A percentile compares a stretch with the other conserved stretches of the same genome.
Conservation (phyloP, 2,797 vertebrate species). For the Tachyglossus aculeatus region DNA sequence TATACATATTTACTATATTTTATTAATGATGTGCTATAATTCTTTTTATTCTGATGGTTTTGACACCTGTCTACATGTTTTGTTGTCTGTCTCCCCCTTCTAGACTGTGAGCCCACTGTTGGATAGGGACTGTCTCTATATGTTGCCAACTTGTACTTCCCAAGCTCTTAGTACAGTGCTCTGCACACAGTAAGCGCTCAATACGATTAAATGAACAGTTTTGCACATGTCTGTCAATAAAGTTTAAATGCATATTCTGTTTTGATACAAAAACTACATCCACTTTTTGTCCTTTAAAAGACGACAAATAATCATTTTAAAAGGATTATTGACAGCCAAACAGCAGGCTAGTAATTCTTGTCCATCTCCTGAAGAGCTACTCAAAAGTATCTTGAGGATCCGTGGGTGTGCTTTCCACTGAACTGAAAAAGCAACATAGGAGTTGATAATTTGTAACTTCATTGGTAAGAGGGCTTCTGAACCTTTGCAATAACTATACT, state of each 20-base stretch:
- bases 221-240: not conserved
- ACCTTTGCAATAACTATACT: not conserved
- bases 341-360: not conserved
- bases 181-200: no score
- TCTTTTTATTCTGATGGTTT: no score
- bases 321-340: constrained; percentile 20
- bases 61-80: no score
- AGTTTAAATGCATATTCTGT: constrained; percentile 10
- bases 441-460: not conserved
- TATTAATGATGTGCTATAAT: no score
- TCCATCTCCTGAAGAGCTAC: constrained; percentile 24
- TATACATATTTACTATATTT: no score
- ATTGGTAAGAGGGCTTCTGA: not conserved
- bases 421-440: not conserved
- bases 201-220: no score
- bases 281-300: not conserved
- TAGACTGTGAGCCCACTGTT: no score
- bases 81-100: no score
- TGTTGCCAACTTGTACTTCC: no score
- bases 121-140: no score
- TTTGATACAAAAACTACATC: not conserved
- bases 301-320: not conserved
- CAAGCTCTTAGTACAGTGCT: no score
- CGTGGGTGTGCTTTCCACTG: not conserved
- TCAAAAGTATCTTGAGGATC: constrained; percentile 13